phyloP scores from a whole-genome alignment of 1,140 invertebrate genomes.

The Grapholita molesta region DNA sequence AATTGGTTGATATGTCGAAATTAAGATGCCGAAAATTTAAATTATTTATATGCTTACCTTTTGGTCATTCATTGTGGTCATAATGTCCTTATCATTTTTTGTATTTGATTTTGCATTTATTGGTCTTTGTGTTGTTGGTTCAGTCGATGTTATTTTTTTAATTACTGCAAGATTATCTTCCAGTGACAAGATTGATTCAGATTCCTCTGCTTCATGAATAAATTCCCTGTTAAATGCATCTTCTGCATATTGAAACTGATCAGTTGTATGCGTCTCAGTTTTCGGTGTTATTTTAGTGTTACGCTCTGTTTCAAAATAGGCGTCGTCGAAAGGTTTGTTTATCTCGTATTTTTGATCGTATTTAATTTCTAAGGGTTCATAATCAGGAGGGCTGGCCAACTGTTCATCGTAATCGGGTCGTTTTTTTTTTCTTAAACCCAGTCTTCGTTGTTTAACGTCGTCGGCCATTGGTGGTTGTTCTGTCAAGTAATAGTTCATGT shows the following conservation, averaged over 20 bases:
- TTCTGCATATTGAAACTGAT: neutral
- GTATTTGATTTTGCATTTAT: neutral
- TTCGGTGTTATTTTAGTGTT: neutral
- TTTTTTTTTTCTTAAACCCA: conserved; percentile 66
- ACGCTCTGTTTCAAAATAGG: neutral
- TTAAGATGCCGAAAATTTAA: too few relatives aligned
- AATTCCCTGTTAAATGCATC: neutral
- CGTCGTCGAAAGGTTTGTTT: neutral
- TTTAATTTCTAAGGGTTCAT: conserved; percentile 31
- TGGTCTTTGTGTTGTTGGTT: neutral
- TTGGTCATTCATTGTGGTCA: neutral
- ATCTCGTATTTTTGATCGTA: neutral
- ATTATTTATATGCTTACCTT: too few relatives aligned
- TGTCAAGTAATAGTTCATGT: conserved; percentile 36
- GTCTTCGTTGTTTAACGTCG: conserved; percentile 51
- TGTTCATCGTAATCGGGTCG: conserved; percentile 27
- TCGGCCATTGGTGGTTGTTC: conserved; percentile 35
- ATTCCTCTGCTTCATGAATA: neutral
- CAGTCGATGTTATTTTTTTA: neutral
- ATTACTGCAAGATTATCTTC: neutral
- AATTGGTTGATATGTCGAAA: too few relatives aligned
- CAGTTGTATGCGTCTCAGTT: neutral
- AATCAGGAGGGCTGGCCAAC: conserved; percentile 38
- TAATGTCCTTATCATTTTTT: neutral
- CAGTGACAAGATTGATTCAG: neutral